These are phyloP conservation scores for Daphoenositta chrysoptera DNA, from an alignment of 2,113 vertebrate genomes.

Conservation along the genomic window DNA sequence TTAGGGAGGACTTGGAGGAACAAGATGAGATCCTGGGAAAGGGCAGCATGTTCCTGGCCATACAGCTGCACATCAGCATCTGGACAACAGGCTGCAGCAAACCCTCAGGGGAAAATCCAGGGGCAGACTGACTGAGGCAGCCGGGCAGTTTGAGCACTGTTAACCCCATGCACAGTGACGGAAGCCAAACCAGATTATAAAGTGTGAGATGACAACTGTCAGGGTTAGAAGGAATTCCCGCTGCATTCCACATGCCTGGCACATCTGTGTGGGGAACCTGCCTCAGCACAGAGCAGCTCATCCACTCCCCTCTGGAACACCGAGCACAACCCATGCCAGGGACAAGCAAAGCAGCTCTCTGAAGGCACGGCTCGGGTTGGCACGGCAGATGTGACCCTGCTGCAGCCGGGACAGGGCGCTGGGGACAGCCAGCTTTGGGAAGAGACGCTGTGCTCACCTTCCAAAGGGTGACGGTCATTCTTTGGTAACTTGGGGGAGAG, in stretches of 20 bases:
- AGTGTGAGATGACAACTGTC: background rate
- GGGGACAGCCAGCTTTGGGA: background rate
- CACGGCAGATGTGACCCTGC: background rate
- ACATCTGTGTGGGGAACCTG: background rate
- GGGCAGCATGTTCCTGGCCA: background rate
- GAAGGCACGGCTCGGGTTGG: fast-evolving
- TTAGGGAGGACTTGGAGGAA: background rate
- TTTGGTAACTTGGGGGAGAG: slow-evolving; percentile 82
- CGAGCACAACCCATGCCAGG: background rate
- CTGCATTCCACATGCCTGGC: background rate
- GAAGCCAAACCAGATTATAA: background rate
- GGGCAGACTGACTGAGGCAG: background rate
- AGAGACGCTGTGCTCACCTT: slow-evolving; percentile 76
- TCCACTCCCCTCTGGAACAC: background rate
- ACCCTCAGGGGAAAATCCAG: fast-evolving
- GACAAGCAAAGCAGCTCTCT: background rate
- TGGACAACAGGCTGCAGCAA: background rate
- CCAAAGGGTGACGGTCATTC: slow-evolving; percentile 78
- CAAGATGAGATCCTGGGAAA: background rate
- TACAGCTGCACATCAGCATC: background rate
- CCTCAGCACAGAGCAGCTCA: background rate
- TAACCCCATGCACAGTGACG: background rate
- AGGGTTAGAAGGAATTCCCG: background rate
- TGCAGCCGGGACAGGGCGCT: background rate
- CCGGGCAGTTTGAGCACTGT: background rate